phyloP scores from a whole-genome alignment of 1,140 invertebrate genomes.

The Trichonephila clavipes region DNA sequence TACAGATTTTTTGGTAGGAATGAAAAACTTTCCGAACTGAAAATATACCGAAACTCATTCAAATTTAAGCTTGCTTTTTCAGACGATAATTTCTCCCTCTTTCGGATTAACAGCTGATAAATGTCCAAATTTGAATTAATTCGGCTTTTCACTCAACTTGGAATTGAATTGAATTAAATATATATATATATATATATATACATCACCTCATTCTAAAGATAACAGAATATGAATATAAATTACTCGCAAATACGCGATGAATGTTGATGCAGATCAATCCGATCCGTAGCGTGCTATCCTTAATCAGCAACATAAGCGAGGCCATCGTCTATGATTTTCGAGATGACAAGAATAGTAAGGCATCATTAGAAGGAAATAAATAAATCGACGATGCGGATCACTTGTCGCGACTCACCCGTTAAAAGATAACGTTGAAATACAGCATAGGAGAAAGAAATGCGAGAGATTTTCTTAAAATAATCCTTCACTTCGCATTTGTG shows the following conservation, averaged over 20 bases:
- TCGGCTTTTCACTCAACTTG: no score
- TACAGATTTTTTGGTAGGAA: no score
- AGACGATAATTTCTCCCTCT: no score
- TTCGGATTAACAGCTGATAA: no score
- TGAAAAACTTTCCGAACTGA: no score
- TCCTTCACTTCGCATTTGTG: neutral
- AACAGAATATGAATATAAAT: neutral
- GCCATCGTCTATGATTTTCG: neutral
- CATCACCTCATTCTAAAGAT: neutral
- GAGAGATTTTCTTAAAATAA: conserved; percentile 12
- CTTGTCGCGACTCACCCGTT: neutral
- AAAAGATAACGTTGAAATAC: neutral
- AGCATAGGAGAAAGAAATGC: neutral
- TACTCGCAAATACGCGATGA: neutral
- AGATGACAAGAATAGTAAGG: neutral
- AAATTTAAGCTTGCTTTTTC: no score
- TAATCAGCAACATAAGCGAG: neutral
- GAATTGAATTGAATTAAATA: no score
- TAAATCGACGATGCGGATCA: neutral
- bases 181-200: neutral
- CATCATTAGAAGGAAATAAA: conserved; percentile 2
- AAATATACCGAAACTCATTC: no score
- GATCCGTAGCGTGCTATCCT: neutral
- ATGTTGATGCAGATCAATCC: neutral
- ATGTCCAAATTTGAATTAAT: no score